Evolutionary conservation across 2,888 invertebrate species (phyloP), one percentile per base, ranked within the genome.

Genomic region (Minunthozetes semirufus): DNA sequence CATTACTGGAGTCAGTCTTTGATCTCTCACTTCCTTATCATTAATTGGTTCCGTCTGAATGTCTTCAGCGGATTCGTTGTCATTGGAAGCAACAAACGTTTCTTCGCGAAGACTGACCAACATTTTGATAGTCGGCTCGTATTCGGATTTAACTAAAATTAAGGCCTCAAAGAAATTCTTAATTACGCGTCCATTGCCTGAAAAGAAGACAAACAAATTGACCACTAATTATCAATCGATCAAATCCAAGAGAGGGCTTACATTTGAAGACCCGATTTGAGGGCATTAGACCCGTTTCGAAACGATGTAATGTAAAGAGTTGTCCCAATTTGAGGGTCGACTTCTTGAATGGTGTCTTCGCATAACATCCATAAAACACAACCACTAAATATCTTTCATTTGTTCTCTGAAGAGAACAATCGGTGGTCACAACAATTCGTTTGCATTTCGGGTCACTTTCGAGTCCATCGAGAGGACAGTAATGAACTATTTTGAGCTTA

Each of bases 291-390:
- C 13, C 13, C 8, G 70, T 70, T 25, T 48, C 25, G 9, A 70
- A 70, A 1, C 70, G 19, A 9, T 42, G 25, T 4, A 70, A 17
- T 17, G 70, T 70, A 22, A 70, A 70, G 6, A 48, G 0, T 25
- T 70, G 70, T 22, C 70, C 70, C 4, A n/a, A 22, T 70, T 70
- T 70, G 46, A 70, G 70, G 3, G 22, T 9, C 8, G 48, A 48
- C 70, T 70, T 70, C 70, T 70, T 70, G 70, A 70, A 70, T 15
- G 70, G 70, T 22, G 70, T 70, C 48, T 70, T 70, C 5, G 70
- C 70, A 15, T 19, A 42, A 46, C 48, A 17, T 27, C 48, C 48
- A 48, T 48, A 70, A 25, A 70, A 70, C 15, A 70, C 48, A 25
- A 70, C 11, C 48, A 70, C 70, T 25, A 70, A 48, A 70, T 70